A percentile compares a stretch with the other conserved stretches of the same genome.
phyloP scores from a whole-genome alignment of 2,797 vertebrate genomes.

The Melanotaenia nigrans region DNA sequence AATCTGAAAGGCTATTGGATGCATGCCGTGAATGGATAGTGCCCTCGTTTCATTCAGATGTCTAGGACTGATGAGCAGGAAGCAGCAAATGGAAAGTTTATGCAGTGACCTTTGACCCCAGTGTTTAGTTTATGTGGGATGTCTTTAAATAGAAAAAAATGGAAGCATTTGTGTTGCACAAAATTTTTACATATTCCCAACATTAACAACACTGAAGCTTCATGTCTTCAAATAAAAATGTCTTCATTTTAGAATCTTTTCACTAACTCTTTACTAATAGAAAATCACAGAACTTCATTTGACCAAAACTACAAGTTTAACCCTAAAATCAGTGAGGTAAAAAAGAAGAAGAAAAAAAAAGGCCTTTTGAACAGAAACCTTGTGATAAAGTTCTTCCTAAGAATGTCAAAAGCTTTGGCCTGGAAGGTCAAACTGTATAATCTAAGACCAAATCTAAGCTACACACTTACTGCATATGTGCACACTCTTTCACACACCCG shows the following conservation, averaged over 20 bases:
- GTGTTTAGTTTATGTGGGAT: not conserved
- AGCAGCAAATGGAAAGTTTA: constrained; percentile 70
- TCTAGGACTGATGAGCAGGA: constrained; percentile 44
- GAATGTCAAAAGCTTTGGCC: constrained; percentile 46
- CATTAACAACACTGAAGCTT: not conserved
- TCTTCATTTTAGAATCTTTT: constrained; percentile 14
- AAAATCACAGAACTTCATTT: constrained; percentile 10
- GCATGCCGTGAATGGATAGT: constrained; percentile 56
- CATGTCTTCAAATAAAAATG: constrained; percentile 5
- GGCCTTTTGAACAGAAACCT: constrained; percentile 39
- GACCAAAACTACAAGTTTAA: not conserved
- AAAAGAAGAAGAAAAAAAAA: not conserved
- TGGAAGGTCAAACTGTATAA: constrained; percentile 60
- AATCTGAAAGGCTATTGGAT: constrained; percentile 28
- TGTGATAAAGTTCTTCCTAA: constrained; percentile 50
- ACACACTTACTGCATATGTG: constrained; percentile 25
- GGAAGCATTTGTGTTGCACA: not conserved
- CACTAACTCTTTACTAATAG: constrained; percentile 26
- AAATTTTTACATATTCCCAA: not conserved
- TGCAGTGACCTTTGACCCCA: constrained; percentile 62
- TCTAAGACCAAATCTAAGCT: constrained; percentile 56
- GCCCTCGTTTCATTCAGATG: constrained; percentile 57
- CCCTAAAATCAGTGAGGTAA: constrained; percentile 30
- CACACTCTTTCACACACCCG: constrained; percentile 36
- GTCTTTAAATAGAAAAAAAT: constrained; percentile 3